These are phyloP conservation scores for Synodontis membranacea DNA, from an alignment of 2,113 vertebrate species.

Conservation along the genomic window DNA sequence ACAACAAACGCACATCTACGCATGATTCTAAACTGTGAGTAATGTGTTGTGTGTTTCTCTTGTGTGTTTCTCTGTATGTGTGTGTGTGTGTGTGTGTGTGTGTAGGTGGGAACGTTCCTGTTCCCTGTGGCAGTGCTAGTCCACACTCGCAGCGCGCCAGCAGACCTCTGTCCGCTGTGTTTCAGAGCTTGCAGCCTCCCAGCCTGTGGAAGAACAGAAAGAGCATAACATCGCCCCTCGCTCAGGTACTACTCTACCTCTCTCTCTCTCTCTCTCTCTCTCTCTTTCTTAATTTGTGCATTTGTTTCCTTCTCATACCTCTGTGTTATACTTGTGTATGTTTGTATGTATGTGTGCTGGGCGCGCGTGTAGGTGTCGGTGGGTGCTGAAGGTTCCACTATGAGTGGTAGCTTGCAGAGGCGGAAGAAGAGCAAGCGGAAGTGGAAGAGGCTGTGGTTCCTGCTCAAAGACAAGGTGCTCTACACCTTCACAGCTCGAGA, in stretches of 20 bases:
- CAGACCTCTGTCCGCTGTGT: constrained; percentile 88
- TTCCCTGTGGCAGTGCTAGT: constrained; percentile 64
- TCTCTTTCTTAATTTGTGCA: background rate
- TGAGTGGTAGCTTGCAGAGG: constrained; percentile 84
- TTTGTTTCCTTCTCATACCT: background rate
- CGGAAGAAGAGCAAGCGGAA: constrained; percentile 90
- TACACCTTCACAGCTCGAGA: constrained; percentile 89
- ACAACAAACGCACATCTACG: background rate
- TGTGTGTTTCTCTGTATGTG: background rate
- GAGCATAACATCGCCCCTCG: constrained; percentile 81
- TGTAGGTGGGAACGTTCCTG: constrained; percentile 66
- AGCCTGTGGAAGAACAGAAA: constrained; percentile 90
- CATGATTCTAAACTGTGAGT: background rate
- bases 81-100: constrained; percentile 16
- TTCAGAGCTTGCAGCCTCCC: constrained; percentile 88
- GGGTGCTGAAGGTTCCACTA: constrained; percentile 84
- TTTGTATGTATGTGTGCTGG: constrained; percentile 16
- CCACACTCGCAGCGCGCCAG: constrained; percentile 79
- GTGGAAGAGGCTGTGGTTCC: constrained; percentile 98
- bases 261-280: background rate
- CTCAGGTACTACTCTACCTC: constrained; percentile 75
- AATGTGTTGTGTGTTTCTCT: background rate
- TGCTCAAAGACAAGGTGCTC: constrained; percentile 98
- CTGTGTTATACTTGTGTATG: background rate
- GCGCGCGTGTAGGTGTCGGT: constrained; percentile 76